Evolutionary conservation across 2,113 vertebrate genomes (phyloP).

Genomic region (Calyptommatus sinebrachiatus): DNA sequence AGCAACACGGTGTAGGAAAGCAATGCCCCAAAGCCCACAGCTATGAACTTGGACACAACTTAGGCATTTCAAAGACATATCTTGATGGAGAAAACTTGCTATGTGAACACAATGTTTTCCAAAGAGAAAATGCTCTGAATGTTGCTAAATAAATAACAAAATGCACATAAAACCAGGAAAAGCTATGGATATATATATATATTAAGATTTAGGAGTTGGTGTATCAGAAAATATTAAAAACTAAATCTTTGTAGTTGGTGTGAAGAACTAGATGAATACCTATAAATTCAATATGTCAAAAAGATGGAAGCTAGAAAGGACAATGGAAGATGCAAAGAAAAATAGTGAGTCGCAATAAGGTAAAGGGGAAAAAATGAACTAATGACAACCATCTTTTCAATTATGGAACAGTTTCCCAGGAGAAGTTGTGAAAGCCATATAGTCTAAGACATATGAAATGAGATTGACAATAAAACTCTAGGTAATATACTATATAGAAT

Average conservation of each 20-base stretch:
- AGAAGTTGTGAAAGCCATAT: conserved; percentile 37
- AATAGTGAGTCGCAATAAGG: conserved; percentile 22
- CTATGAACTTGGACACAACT: neutral
- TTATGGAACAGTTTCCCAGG: conserved; percentile 14
- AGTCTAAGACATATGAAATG: conserved; percentile 15
- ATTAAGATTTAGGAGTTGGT: neutral
- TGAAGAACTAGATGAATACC: conserved; percentile 26
- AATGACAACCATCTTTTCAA: neutral
- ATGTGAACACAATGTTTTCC: neutral
- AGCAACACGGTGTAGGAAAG: neutral
- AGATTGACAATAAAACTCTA: neutral
- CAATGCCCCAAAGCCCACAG: neutral
- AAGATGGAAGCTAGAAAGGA: conserved; percentile 24
- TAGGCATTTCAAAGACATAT: neutral
- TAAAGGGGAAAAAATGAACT: conserved; percentile 22
- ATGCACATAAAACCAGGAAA: neutral
- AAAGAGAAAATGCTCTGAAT: neutral
- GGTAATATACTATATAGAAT: conserved; percentile 1
- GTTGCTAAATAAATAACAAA: neutral
- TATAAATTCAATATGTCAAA: conserved; percentile 13
- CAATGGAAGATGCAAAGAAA: conserved; percentile 8
- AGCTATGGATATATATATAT: neutral
- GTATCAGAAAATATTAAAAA: conserved; percentile 21
- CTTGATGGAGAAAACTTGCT: neutral
- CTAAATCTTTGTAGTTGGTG: conserved; percentile 11